phyloP scores from a whole-genome alignment of 2,888 invertebrate genomes.

The Liposcelis brunnea region DNA sequence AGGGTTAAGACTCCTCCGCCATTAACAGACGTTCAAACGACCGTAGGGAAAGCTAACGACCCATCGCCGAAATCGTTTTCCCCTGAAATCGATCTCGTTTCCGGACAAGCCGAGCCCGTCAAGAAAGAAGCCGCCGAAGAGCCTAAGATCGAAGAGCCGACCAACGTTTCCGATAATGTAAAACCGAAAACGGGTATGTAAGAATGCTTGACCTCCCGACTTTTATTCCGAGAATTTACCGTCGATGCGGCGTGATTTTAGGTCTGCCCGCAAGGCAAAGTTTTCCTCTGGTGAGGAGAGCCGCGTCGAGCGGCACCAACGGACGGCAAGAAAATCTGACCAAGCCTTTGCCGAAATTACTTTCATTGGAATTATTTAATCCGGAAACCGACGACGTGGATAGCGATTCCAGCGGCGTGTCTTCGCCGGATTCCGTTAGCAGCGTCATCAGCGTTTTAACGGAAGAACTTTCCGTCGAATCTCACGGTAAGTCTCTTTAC shows the following conservation, averaged over 20 bases:
- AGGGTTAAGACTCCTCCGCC: too few relatives aligned
- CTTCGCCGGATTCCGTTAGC: constrained; percentile 73
- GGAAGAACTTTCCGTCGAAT: constrained; percentile 28
- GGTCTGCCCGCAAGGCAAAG: constrained; percentile 2
- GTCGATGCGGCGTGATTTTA: background rate
- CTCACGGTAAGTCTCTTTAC: constrained; percentile 1
- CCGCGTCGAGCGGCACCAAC: constrained; percentile 31
- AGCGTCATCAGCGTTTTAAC: constrained; percentile 66
- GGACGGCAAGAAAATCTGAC: constrained; percentile 42
- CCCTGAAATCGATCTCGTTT: too few relatives aligned
- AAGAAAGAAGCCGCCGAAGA: too few relatives aligned
- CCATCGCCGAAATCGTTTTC: too few relatives aligned
- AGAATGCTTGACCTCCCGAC: too few relatives aligned
- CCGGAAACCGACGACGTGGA: constrained; percentile 82
- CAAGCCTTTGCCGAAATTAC: constrained; percentile 47
- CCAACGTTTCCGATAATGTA: too few relatives aligned
- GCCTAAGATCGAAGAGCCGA: too few relatives aligned
- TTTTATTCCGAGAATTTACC: too few relatives aligned
- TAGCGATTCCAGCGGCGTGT: constrained; percentile 74
- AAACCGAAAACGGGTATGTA: too few relatives aligned
- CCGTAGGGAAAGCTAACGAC: too few relatives aligned
- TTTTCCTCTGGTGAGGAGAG: constrained; percentile 54
- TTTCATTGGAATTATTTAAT: constrained; percentile 71
- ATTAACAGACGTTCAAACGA: too few relatives aligned
- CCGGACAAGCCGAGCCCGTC: too few relatives aligned